Evolutionary conservation across 1,140 invertebrate species (phyloP), one percentile per base, ranked within the genome.

Genomic region (Pomacea maculata): DNA sequence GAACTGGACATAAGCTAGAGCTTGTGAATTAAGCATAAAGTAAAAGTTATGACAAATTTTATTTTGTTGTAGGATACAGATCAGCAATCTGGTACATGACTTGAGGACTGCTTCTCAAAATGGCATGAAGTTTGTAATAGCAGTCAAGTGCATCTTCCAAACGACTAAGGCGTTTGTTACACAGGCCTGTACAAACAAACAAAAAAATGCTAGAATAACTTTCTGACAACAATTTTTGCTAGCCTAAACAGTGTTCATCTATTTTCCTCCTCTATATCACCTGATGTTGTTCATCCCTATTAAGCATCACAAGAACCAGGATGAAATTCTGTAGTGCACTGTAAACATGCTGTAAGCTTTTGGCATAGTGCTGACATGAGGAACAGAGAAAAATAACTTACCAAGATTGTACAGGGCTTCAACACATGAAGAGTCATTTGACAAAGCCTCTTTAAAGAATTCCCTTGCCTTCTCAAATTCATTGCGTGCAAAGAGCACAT

Each of bases 331-430:
- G 57, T 61, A 61, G 4, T 61, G 57, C 57, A 61, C 1, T 61
- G 4, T 4, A 61, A 61, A 61, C 57, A 61, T 61, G 57, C 15
- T 14, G 57, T 61, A 14, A 61, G 11, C 15, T 61, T 61, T 61
- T 61, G 1, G 15, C 57, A 11, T 14, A 61, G 11, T 9, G 11
- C 9, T 61, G 4, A 14, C 11, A 61, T 61, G 15, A 61, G 11
- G 57, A 21, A 70, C 21, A 70, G n/a, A 70, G 11, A 21, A 70
- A 70, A 70, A 17, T 15, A 15, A 70, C 82, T 89, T 91, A 94
- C 95, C 96, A 78, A 98, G 91, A 92, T 98, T 97, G 88, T 96
- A 98, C n/a, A 97, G 92, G 12, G 96, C 97, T 92, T 98, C 97
- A 55, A 97, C 94, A 89, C 95, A 96, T 45, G 94, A 95, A 0